Base-by-base conservation (phyloP, 2,888 invertebrate species). In the Marasmarcha lunaedactyla region DNA sequence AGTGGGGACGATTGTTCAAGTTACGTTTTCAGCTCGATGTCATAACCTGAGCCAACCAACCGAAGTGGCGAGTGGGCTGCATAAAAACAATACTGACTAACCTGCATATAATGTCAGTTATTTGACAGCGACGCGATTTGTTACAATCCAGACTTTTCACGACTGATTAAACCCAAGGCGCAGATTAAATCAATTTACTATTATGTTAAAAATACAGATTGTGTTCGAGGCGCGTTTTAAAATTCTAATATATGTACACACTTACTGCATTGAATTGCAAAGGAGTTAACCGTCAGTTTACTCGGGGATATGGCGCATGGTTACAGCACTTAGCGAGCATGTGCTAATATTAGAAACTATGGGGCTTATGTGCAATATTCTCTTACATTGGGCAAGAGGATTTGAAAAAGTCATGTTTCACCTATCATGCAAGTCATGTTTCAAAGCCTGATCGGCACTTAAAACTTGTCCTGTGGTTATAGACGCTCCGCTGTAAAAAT, bases 1-100 rank as follows among this genome's bases (percentile, higher is more conserved):
- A 71, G 79, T 74, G 77, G 74, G 73, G 76, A 68, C 54, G 57
- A 46, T 54, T 54, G 53, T 52, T 45, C 46, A 47, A 47, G 51
- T 76, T 69, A 72, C 68, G 70, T 71, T 74, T 74, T 72, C 71
- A 74, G 67, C 49, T 7, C 47, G 51, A 51, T 74, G 59, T 71
- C 68, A 69, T 65, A 77, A 79, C 53, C 50, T 50, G 50, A 56
- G 57, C 59, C 52, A 60, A 54, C 57, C 54, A 61, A 54, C 55
- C 54, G 59, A 47, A 57, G 62, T 57, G 61, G 62, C 61, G 57
- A 51, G 49, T 43, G 36, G 30, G n/a, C 30, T 3, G 3, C n/a
- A 30, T 3, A 30, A 25, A 5, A 25, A 9, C 25, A 11, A 4
- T 30, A 30, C 11, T 30, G n/a, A n/a, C 9, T 30, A 30, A 30